phyloP scores from a whole-genome alignment of 2,797 vertebrate genomes.

The Kryptopterus vitreolus region DNA sequence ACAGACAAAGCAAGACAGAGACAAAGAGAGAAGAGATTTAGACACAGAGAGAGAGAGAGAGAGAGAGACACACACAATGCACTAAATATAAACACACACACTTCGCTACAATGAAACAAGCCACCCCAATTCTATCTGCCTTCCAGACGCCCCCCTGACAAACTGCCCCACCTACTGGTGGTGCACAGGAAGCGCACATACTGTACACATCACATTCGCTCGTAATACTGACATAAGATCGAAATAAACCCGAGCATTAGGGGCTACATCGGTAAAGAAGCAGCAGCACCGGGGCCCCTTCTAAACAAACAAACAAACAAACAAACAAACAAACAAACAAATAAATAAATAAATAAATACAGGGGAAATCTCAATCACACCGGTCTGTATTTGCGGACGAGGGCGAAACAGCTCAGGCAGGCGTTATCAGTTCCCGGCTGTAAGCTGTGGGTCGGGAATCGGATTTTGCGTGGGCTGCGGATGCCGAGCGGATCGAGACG shows the following conservation, averaged over 20 bases:
- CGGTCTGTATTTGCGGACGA: slow-evolving; percentile 53
- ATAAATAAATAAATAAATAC: slow-evolving; percentile 57
- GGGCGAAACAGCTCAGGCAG: slow-evolving; percentile 68
- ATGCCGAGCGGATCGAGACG: slow-evolving; percentile 51
- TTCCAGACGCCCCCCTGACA: too few species aligned
- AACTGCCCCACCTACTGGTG: too few species aligned
- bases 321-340: slow-evolving; percentile 2
- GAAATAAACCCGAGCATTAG: slow-evolving; percentile 23
- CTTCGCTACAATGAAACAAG: too few species aligned
- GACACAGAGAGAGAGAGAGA: too few species aligned
- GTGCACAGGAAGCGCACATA: too few species aligned
- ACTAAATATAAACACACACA: too few species aligned
- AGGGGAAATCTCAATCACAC: slow-evolving; percentile 44
- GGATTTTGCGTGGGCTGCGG: slow-evolving; percentile 65
- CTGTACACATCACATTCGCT: not conserved
- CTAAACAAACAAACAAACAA: slow-evolving; percentile 45
- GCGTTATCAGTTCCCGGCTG: slow-evolving; percentile 65
- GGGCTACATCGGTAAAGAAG: slow-evolving; percentile 28
- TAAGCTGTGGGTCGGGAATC: slow-evolving; percentile 58
- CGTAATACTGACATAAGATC: slow-evolving; percentile 2
- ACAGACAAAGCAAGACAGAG: too few species aligned
- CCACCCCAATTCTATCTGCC: too few species aligned
- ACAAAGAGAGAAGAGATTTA: too few species aligned
- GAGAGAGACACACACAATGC: too few species aligned
- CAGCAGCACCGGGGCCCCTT: slow-evolving; percentile 54